A percentile compares a stretch with the other conserved stretches of the same genome.
phyloP scores from a whole-genome alignment of 2,888 invertebrate genomes.

The Diplolepis rosae region DNA sequence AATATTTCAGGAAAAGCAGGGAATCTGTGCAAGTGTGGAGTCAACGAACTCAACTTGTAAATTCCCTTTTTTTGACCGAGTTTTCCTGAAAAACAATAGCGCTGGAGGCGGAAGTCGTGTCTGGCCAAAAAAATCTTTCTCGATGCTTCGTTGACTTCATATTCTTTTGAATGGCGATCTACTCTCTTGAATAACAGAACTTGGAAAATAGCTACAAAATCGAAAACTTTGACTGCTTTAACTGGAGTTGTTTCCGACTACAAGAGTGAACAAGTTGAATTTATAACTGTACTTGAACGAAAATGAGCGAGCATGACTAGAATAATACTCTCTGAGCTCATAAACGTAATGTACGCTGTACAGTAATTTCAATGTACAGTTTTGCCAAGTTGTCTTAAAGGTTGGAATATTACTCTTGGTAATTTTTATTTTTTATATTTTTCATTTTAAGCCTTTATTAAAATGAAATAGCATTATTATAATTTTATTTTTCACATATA shows the following conservation, averaged over 20 bases:
- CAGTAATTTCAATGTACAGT: conserved; percentile 11
- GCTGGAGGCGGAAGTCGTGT: neutral
- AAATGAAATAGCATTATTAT: no score
- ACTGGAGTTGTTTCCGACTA: conserved; percentile 29
- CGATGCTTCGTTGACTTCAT: conserved; percentile 27
- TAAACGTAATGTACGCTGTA: conserved; percentile 23
- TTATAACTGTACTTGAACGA: conserved; percentile 23
- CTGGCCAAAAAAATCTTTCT: conserved; percentile 14
- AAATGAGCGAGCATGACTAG: conserved; percentile 17
- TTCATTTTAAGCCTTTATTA: no score
- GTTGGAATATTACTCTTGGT: neutral
- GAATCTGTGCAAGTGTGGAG: neutral
- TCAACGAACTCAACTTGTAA: conserved; percentile 2
- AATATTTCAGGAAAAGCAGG: neutral
- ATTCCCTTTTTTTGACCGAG: conserved; percentile 16
- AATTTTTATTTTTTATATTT: neutral
- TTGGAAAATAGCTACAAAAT: conserved; percentile 27
- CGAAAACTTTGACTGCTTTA: conserved; percentile 26
- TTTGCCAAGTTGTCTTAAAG: conserved; percentile 15
- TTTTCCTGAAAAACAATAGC: conserved; percentile 27
- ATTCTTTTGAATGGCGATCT: conserved; percentile 7
- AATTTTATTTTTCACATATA: no score
- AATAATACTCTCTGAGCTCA: conserved; percentile 5
- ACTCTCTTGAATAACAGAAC: neutral
- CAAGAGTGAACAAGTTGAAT: conserved; percentile 27